Evolutionary conservation across 30 jellyfish, hydroid and myxozoan species (phyloP), one percentile per base, ranked within the genome.

Genomic region (Catostylus mosaicus): DNA sequence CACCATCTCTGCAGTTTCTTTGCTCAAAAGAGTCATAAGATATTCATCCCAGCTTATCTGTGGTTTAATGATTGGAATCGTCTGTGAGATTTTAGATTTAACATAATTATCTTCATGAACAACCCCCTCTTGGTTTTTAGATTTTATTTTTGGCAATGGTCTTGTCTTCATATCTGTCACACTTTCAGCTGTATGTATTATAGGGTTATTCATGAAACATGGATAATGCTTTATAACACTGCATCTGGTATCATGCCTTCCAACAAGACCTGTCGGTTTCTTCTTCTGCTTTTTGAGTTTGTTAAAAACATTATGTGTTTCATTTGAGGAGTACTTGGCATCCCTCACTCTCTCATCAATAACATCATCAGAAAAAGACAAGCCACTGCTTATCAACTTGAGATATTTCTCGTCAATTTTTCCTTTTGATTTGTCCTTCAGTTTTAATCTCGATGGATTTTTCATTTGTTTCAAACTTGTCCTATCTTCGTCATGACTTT

Each of bases 1-100:
- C n/a, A 92, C 81, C 81, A 78, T 1, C 26, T 86, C 91, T 24
- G 98, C 96, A 50, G 96, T 92, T 51, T 89, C 95, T 75, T 80
- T 81, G 63, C 96, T 92, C 23, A 92, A 83, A 33, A 62, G 81
- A 29, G 88, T 37, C 71, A 92, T 61, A 9, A 92, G 54, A 56
- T 80, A 71, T 54, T 92, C 98, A 45, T 92, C 98, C 98, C 98
- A 92, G 9, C 80, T 30, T 23, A 82, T 18, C 43, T 34, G 76
- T 1, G 77, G 67, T 8, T 35, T 61, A 59, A n/a, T 38, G 30
- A 9, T 22, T 30, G n/a, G 26, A 32, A 24, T 24, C 4, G 1
- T 52, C 34, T 46, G 56, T 10, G 32, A 4, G 19, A 0, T 38
- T 31, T 50, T 52, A 0, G 32, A 16, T 5, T 30, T 26, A 4